A percentile compares a stretch with the other conserved stretches of the same genome.
These are phyloP conservation scores for Aphelenchoides avenae DNA, from an alignment of 1,140 invertebrate species.

Conservation along the genomic window DNA sequence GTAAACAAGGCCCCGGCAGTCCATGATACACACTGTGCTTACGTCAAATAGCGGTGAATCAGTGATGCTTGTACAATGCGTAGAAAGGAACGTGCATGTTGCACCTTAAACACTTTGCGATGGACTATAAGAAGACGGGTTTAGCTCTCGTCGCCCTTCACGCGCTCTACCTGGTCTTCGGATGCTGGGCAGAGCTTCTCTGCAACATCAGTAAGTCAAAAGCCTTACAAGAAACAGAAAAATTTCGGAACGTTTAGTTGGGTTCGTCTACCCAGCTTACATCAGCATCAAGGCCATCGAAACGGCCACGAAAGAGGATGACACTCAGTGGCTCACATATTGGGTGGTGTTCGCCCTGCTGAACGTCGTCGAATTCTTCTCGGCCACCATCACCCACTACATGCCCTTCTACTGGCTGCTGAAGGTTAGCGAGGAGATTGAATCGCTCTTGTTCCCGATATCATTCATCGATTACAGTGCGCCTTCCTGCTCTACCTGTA, in stretches of 20 bases:
- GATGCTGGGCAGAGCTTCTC: slow-evolving; percentile 85
- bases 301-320: slow-evolving; percentile 68
- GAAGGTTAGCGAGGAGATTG: slow-evolving; percentile 69
- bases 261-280: slow-evolving; percentile 93
- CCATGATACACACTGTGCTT: too few species aligned
- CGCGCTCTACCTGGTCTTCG: slow-evolving; percentile 82
- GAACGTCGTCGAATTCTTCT: slow-evolving; percentile 86
- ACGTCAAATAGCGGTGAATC: too few species aligned
- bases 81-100: too few species aligned
- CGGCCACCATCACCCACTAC: slow-evolving; percentile 71
- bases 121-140: too few species aligned
- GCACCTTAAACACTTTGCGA: too few species aligned
- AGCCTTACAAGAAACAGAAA: too few species aligned
- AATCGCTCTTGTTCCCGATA: slow-evolving; percentile 23
- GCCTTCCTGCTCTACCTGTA: slow-evolving; percentile 90
- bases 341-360: slow-evolving; percentile 95
- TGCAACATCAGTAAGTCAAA: slow-evolving; percentile 92
- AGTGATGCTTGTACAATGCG: too few species aligned
- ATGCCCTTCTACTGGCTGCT: slow-evolving; percentile 96
- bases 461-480: slow-evolving; percentile 67
- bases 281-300: slow-evolving; percentile 67
- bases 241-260: too few species aligned
- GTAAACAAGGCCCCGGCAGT: too few species aligned
- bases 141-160: slow-evolving; percentile 65
- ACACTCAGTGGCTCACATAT: slow-evolving; percentile 98